A percentile compares a stretch with the other conserved stretches of the same genome.
Evolutionary conservation across 2,797 vertebrate genomes (phyloP).

Genomic region (Bovichtus diacanthus): DNA sequence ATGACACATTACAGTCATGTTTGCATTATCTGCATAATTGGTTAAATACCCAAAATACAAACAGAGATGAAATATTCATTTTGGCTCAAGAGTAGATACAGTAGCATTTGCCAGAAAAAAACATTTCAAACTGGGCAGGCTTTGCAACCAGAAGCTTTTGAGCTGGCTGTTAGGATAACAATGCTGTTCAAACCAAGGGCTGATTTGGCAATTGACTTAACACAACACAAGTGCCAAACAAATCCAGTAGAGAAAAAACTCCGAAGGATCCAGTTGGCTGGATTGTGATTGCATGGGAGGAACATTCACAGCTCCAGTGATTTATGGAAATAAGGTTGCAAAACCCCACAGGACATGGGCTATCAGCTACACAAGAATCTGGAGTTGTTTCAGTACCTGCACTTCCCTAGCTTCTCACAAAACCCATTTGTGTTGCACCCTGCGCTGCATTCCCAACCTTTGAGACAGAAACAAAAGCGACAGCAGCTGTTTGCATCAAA

Average conservation of each 20-base stretch:
- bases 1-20: background rate
- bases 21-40: background rate
- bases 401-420: constrained; percentile 90
- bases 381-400: constrained; percentile 87
- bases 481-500: constrained; percentile 40
- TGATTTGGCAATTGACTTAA: constrained; percentile 36
- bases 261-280: constrained; percentile 27
- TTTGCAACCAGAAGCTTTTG: constrained; percentile 18
- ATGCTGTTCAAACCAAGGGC: constrained; percentile 38
- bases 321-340: constrained; percentile 44
- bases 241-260: background rate
- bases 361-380: constrained; percentile 42
- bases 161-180: constrained; percentile 31
- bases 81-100: background rate
- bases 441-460: constrained; percentile 88
- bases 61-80: background rate
- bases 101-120: constrained; percentile 1
- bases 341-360: constrained; percentile 5
- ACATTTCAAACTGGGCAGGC: constrained; percentile 3
- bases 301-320: constrained; percentile 15
- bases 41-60: constrained; percentile 8
- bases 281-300: constrained; percentile 4
- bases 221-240: constrained; percentile 25
- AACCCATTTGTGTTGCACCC: constrained; percentile 91
- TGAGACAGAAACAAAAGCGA: constrained; percentile 42